Evolutionary conservation across 2,113 vertebrate genomes (phyloP), one percentile per base, ranked within the genome.

Genomic region (Vulpes lagopus): DNA sequence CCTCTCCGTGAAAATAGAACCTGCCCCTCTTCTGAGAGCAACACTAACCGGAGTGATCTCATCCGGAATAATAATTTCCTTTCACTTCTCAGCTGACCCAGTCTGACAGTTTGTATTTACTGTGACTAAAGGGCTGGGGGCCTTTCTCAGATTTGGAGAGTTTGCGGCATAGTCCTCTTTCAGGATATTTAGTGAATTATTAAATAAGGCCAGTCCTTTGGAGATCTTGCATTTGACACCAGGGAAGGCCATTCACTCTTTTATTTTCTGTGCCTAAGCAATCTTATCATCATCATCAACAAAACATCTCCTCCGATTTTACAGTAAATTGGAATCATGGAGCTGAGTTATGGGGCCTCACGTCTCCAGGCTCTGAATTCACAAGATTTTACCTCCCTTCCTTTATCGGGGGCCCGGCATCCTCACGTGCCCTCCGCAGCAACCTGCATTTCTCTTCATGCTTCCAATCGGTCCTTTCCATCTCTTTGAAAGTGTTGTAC

Each of bases 391-490:
- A 30, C 14, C 8, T 88, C 1, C 15, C 15, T 14, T 74, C 32
- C n/a, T 87, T 71, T 32, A 8, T 27, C 15, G n/a, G 53, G 15
- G 17, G 2, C 9, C 5, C 27, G 10, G 17, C 22, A 49, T 38
- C 67, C 30, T 32, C 17, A 9, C 0, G 0, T 12, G 23, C 22
- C 30, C 16, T 19, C 1, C 32, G 59, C 2, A 51, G 55, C 7
- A n/a, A 4, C 23, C 10, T 0, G 23, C 3, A 0, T 27, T 32
- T 74, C 11, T 19, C n/a, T 92, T 84, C 51, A 25, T 55, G 67
- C n/a, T 94, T 11, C 38, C 35, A 25, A 67, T 2, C 5, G 59
- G 78, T 91, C 27, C 53, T 62, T 92, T 30, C 38, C 35, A 43
- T 20, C 3, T 89, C 20, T 25, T 35, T 84, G 82, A 32, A 88